Evolutionary conservation across 1,140 invertebrate genomes (phyloP).

Genomic region (Manduca sexta): DNA sequence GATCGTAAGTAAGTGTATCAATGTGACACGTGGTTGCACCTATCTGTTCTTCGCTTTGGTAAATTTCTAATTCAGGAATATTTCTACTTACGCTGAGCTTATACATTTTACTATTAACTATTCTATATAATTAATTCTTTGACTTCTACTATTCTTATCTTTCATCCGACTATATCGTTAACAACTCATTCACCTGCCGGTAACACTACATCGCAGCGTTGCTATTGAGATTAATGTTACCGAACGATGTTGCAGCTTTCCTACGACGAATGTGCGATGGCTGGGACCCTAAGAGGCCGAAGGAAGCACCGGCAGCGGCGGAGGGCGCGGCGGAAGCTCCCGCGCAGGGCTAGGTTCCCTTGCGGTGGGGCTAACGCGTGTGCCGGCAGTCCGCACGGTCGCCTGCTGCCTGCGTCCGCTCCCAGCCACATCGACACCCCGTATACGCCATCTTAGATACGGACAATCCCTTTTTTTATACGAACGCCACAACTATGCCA

Average conservation of each 20-base stretch:
- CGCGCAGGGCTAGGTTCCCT: conserved; percentile 40
- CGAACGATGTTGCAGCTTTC: conserved; percentile 75
- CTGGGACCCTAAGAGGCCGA: conserved; percentile 43
- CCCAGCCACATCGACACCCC: conserved; percentile 27
- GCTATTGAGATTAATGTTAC: neutral
- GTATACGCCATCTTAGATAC: conserved; percentile 52
- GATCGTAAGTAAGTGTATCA: conserved; percentile 74
- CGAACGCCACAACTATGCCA: conserved; percentile 41
- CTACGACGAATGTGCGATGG: conserved; percentile 81
- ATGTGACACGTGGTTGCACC: conserved; percentile 17
- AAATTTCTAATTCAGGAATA: neutral
- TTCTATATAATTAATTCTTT: conserved; percentile 9
- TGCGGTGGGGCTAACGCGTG: conserved; percentile 6
- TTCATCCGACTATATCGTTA: conserved; percentile 4
- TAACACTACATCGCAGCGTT: conserved; percentile 3
- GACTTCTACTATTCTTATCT: conserved; percentile 13
- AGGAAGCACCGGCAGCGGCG: conserved; percentile 39
- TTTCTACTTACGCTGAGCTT: neutral
- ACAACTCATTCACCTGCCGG: conserved; percentile 6
- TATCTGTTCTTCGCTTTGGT: conserved; percentile 19
- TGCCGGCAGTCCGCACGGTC: conserved; percentile 24
- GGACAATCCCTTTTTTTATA: conserved; percentile 63
- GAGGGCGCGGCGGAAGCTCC: conserved; percentile 43
- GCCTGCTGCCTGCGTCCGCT: conserved; percentile 20
- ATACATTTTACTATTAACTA: neutral